These are phyloP conservation scores for Antechinus stuartii DNA, from an alignment of 2,113 vertebrate species.

Conservation along the genomic window DNA sequence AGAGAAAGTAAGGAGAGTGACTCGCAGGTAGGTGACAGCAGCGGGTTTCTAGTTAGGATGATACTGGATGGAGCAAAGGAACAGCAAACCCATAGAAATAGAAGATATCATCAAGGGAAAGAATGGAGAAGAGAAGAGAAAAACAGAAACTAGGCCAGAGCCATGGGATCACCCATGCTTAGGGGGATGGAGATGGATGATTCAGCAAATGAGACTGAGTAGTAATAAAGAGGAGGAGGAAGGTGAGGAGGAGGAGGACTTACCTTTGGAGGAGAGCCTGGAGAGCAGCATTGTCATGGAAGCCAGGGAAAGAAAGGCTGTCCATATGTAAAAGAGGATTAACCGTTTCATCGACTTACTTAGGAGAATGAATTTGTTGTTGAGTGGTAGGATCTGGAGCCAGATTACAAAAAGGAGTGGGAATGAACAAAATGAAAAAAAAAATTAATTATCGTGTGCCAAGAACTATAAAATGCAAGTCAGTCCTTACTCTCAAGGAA, in stretches of 20 bases:
- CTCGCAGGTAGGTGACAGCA: not conserved
- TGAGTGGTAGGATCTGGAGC: not conserved
- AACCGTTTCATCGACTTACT: not conserved
- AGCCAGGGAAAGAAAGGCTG: not conserved
- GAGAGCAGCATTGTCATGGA: not conserved
- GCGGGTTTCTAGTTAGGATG: not conserved
- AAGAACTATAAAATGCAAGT: too few species aligned
- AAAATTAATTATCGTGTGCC: not conserved
- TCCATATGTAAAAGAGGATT: not conserved
- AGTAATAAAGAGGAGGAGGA: slow-evolving; percentile 49
- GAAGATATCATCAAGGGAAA: not conserved
- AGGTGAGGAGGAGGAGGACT: not conserved
- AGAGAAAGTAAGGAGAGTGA: not conserved
- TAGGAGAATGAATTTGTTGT: not conserved
- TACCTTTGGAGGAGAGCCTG: not conserved
- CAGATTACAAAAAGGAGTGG: not conserved
- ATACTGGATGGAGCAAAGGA: not conserved
- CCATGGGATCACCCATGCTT: not conserved
- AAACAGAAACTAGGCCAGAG: not conserved
- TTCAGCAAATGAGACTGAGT: not conserved
- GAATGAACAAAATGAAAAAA: not conserved
- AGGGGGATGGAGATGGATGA: not conserved
- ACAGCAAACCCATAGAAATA: not conserved
- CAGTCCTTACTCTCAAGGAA: not conserved
- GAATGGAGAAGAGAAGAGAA: not conserved